phyloP scores from a whole-genome alignment of 2,888 invertebrate species.

The Endomychus coccineus region DNA sequence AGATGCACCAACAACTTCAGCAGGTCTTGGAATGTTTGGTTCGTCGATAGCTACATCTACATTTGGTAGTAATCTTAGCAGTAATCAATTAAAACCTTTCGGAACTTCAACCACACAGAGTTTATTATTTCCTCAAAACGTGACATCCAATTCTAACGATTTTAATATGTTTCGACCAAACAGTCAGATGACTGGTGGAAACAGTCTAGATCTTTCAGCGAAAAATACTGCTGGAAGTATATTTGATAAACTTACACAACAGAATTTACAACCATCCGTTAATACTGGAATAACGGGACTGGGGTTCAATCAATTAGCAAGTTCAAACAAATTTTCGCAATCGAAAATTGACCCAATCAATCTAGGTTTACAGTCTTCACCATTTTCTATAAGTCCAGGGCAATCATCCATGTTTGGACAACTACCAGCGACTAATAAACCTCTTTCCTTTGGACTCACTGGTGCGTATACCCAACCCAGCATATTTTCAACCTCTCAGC shows the following conservation, averaged over 20 bases:
- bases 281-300: conserved; percentile 39
- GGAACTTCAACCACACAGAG: conserved; percentile 39
- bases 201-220: conserved; percentile 40
- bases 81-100: conserved; percentile 48
- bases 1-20: conserved; percentile 46
- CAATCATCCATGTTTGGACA: conserved; percentile 23
- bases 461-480: too few species aligned
- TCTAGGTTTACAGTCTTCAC: conserved; percentile 13
- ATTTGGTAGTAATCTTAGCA: conserved; percentile 45
- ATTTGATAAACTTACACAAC: conserved; percentile 44
- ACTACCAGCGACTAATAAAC: conserved; percentile 31
- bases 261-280: conserved; percentile 45
- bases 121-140: too few species aligned
- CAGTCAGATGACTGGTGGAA: conserved; percentile 40
- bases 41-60: conserved; percentile 36
- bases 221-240: conserved; percentile 32
- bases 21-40: conserved; percentile 41
- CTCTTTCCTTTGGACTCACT: conserved; percentile 27
- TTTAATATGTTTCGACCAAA: too few species aligned
- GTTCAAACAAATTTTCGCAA: too few species aligned
- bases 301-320: too few species aligned
- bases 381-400: conserved; percentile 30
- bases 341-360: too few species aligned
- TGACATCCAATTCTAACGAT: too few species aligned
- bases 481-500: too few species aligned